Evolutionary conservation across 1,140 invertebrate species (phyloP).

Genomic region (Hycleus cichorii): DNA sequence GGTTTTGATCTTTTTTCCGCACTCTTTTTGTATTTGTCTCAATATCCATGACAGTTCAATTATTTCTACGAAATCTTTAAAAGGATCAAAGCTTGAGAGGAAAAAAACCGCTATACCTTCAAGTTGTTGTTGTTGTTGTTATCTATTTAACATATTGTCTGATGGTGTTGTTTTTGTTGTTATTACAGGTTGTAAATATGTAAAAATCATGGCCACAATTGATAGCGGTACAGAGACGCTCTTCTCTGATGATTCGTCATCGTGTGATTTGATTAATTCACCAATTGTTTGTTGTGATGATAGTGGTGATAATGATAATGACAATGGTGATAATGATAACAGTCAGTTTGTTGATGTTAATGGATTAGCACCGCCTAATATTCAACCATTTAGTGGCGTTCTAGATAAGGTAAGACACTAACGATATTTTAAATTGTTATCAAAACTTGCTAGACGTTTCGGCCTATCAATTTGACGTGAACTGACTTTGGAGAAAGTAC

Average conservation of each 20-base stretch:
- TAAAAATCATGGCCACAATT: slow-evolving; percentile 39
- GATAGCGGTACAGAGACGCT: slow-evolving; percentile 47
- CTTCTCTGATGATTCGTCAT: slow-evolving; percentile 44
- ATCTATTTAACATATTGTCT: not conserved
- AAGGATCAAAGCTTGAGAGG: too few relatives aligned
- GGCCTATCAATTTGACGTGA: too few relatives aligned
- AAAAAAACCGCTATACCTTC: too few relatives aligned
- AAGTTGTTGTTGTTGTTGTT: not conserved
- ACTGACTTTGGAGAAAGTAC: too few relatives aligned
- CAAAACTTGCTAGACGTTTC: too few relatives aligned
- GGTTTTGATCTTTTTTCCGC: too few relatives aligned
- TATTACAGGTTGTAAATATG: slow-evolving; percentile 31
- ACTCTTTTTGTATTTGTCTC: too few relatives aligned
- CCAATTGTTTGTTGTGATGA: slow-evolving; percentile 30
- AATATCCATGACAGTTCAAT: too few relatives aligned
- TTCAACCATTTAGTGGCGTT: slow-evolving; percentile 51
- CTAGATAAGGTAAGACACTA: slow-evolving; percentile 44
- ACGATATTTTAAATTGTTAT: not conserved
- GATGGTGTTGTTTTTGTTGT: slow-evolving; percentile 6
- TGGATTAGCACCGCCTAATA: slow-evolving; percentile 46
- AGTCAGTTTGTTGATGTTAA: slow-evolving; percentile 32
- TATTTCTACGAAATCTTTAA: too few relatives aligned
- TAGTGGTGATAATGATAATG: slow-evolving; percentile 14
- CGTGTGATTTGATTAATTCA: slow-evolving; percentile 35
- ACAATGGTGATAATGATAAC: slow-evolving; percentile 23